Percentiles rank a stretch among this genome's conserved stretches.
phyloP scores from a whole-genome alignment of 2,797 vertebrate genomes.

The Pipistrellus pipistrellus region DNA sequence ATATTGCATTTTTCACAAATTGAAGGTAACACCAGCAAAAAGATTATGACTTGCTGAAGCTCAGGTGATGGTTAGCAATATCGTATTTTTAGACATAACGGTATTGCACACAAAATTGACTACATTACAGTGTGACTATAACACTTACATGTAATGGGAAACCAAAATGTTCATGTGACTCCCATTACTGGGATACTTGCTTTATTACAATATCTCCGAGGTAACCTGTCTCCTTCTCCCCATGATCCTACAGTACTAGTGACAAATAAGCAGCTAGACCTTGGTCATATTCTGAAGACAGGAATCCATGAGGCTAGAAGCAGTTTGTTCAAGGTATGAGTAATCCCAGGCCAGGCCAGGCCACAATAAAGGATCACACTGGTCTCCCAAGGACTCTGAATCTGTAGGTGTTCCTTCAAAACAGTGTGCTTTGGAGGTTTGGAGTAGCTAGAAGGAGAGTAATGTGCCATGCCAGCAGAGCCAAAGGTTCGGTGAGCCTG shows the following conservation, averaged over 20 bases:
- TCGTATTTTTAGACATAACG: background rate
- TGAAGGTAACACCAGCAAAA: background rate
- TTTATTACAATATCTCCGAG: background rate
- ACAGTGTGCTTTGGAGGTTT: background rate
- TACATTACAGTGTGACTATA: background rate
- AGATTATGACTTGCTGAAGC: background rate
- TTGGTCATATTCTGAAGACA: slow-evolving; percentile 27
- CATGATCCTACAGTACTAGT: background rate
- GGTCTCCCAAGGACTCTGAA: background rate
- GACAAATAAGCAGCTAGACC: background rate
- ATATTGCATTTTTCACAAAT: background rate
- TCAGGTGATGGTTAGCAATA: background rate
- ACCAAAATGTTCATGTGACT: background rate
- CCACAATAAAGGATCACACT: background rate
- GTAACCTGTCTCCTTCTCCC: background rate
- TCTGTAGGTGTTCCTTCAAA: background rate
- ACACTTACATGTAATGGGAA: background rate
- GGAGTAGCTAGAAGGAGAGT: background rate
- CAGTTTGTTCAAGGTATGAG: background rate
- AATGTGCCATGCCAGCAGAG: too few relatives aligned
- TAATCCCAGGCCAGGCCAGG: background rate
- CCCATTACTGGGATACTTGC: background rate
- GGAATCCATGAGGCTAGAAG: slow-evolving; percentile 5
- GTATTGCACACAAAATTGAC: background rate
- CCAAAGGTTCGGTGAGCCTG: too few relatives aligned